phyloP scores from a whole-genome alignment of 2,797 vertebrate genomes.

The Enteromius treurensis region DNA sequence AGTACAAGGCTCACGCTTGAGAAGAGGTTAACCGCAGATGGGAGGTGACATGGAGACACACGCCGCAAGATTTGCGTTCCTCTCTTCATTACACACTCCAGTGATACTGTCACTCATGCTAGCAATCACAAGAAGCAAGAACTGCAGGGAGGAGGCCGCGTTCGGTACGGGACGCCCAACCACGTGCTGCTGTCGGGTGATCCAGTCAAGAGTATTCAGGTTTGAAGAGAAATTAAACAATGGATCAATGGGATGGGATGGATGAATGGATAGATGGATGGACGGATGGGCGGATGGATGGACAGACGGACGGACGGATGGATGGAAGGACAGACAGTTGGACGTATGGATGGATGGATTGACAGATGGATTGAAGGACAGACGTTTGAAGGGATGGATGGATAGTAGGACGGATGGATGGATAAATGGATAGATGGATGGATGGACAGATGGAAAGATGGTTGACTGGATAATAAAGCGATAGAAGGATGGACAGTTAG shows the following conservation, averaged over 20 bases:
- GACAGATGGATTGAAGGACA: too few relatives aligned
- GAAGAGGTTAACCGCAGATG: constrained; percentile 43
- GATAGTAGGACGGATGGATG: not conserved
- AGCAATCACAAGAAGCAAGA: constrained; percentile 5
- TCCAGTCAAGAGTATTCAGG: not conserved
- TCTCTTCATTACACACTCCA: constrained; percentile 53
- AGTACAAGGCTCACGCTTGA: constrained; percentile 45
- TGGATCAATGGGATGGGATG: not conserved
- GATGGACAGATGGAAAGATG: not conserved
- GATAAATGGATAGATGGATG: not conserved
- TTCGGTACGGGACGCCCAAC: not conserved
- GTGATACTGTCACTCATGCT: constrained; percentile 51
- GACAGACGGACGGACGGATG: not conserved
- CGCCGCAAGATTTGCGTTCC: constrained; percentile 35
- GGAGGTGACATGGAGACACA: constrained; percentile 45
- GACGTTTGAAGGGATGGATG: too few relatives aligned
- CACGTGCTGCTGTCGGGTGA: not conserved
- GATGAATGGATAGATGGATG: not conserved
- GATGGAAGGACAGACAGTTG: not conserved
- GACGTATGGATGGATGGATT: not conserved
- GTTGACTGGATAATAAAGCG: not conserved
- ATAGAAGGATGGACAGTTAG: not conserved
- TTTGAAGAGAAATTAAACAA: not conserved
- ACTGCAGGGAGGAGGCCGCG: not conserved
- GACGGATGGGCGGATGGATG: not conserved